Evolutionary conservation across 2,797 vertebrate species (phyloP), one percentile per base, ranked within the genome.

Genomic region (Enteromius anoplus): DNA sequence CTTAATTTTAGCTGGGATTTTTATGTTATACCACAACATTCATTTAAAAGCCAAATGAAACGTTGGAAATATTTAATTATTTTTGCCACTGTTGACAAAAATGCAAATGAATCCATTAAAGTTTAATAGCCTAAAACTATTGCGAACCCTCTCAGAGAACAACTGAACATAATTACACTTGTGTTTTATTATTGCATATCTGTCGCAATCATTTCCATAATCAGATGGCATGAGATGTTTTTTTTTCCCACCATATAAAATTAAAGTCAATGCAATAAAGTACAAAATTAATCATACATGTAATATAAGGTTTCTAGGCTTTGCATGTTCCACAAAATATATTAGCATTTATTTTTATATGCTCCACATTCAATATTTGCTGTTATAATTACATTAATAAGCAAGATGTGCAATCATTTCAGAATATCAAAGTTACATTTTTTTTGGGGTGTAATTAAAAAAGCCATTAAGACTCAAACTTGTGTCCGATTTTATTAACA

Each of bases 41-140:
- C 29, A 89, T 85, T 84, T 84, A 58, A 84, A 86, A 82, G 49
- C 60, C 73, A 85, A 88, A 89, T 86, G 10, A 81, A 85, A 85
- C 75, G 60, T 72, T 71, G 42, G 66, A 85, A 87, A 87, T 86
- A 75, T 86, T 85, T 86, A 83, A 84, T 81, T 80, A 62, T 84
- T 78, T 84, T 87, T 85, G 11, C 73, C 53, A 75, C 70, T 75
- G 82, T 84, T 88, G 55, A 85, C 76, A 83, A 82, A 84, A 45
- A 86, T 86, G 77, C 69, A 88, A 86, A 87, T 81, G 80, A 88
- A 83, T 62, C 78, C 88, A 89, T 89, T 87, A 88, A 89, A 88
- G 45, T 89, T 88, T 88, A 84, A 88, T 88, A 78, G 64, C 80
- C 70, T 66, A 68, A 78, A 78, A 85, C 53, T 78, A 82, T 87